Base-by-base conservation (phyloP, 2,888 invertebrate genomes). In the Chesias legatella region DNA sequence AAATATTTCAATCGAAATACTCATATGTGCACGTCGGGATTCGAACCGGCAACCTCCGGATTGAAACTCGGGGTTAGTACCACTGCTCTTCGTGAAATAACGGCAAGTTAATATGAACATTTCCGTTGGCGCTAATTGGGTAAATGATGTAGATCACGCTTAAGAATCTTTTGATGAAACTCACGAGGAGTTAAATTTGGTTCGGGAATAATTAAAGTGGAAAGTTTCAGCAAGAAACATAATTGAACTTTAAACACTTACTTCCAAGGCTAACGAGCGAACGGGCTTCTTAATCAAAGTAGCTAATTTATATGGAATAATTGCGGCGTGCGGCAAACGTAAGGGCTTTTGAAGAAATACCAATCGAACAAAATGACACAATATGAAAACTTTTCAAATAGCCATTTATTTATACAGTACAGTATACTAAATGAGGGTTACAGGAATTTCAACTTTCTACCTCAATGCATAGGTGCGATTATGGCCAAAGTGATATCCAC, bases 211-310 rank as follows among this genome's bases (percentile, higher is more conserved):
- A 46, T 39, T 35, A 22, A 45, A 25, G 43, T 20, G 31, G 25
- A 45, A 48, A 41, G 41, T 45, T 48, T 47, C 33, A 33, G 41
- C 10, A 33, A 7, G 11, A 42, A 43, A 26, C 32, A 22, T 50
- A 34, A 48, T 35, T 41, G 26, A 26, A 42, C 23, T 26, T 39
- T 26, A 47, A 44, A 25, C 33, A 29, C 32, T 29, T 10, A 30
- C 32, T 23, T 0, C 20, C 35, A 31, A 36, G 32, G 26, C 32
- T 32, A 42, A 44, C 40, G 20, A 45, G 20, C 22, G 6, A 32
- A 29, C 23, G 24, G 21, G 29, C 25, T 35, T 38, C 43, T 48
- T 27, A 36, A 43, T 50, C 41, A 46, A 39, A 29, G 23, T 38
- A 43, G 28, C 21, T 41, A 36, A 47, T 43, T 40, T 31, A 40